phyloP scores from a whole-genome alignment of 2,797 vertebrate genomes.

The Moxostoma hubbsi region DNA sequence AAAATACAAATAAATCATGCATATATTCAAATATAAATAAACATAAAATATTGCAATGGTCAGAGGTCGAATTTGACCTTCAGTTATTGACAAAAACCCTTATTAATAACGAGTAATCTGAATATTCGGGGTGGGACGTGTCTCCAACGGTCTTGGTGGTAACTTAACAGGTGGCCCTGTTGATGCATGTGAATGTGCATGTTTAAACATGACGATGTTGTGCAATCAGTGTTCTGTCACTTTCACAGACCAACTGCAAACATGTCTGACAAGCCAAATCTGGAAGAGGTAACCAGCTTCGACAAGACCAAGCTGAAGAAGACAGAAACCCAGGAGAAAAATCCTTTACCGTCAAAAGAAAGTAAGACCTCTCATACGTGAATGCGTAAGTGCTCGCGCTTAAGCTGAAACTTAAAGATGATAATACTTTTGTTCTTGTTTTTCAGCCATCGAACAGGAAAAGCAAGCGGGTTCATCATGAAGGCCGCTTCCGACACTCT shows the following conservation, averaged over 20 bases:
- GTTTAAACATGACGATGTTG: background rate
- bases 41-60: too few species aligned
- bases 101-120: too few species aligned
- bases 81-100: too few species aligned
- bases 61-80: too few species aligned
- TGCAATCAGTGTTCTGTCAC: slow-evolving; percentile 9
- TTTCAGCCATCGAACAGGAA: slow-evolving; percentile 92
- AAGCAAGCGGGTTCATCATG: slow-evolving; percentile 86
- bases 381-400: too few species aligned
- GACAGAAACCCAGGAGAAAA: slow-evolving; percentile 89
- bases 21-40: too few species aligned
- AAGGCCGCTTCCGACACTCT: slow-evolving; percentile 67
- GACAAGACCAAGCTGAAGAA: slow-evolving; percentile 92
- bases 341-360: slow-evolving; percentile 91
- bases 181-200: background rate
- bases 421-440: background rate
- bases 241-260: slow-evolving; percentile 68
- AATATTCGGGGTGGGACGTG: too few species aligned
- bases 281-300: slow-evolving; percentile 84
- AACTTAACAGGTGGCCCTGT: background rate
- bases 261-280: slow-evolving; percentile 90
- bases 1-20: too few species aligned
- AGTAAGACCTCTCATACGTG: slow-evolving; percentile 72
- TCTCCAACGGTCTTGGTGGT: too few species aligned
- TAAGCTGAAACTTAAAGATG: too few species aligned